Conservation (phyloP, 1,140 invertebrate genomes). For the Diachasma alloeum region DNA sequence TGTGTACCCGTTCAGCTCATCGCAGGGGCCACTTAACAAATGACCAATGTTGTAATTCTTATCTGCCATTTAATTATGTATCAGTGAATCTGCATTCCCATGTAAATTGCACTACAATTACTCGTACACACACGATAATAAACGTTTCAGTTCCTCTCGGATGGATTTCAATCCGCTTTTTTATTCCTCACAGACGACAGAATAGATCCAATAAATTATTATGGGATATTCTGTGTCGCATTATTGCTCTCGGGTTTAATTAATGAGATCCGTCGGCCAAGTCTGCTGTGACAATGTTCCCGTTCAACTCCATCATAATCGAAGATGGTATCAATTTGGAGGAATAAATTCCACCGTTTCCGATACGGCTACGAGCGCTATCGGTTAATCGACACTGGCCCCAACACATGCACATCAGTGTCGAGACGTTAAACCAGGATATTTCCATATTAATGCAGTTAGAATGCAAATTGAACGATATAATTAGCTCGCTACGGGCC, state of each 20-base stretch:
- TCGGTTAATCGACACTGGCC: background rate
- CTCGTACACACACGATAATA: background rate
- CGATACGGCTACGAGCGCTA: background rate
- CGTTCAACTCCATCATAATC: background rate
- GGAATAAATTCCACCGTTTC: background rate
- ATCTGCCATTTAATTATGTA: background rate
- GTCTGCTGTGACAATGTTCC: background rate
- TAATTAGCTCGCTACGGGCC: background rate
- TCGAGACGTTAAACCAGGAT: background rate
- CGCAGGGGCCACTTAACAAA: background rate
- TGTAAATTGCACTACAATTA: constrained; percentile 10
- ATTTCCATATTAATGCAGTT: background rate
- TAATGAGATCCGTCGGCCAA: background rate
- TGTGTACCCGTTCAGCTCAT: background rate
- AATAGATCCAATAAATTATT: background rate
- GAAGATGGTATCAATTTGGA: constrained; percentile 6
- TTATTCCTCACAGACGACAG: background rate
- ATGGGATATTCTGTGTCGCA: background rate
- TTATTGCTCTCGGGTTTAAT: background rate
- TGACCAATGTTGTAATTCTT: background rate
- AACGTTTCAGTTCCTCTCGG: background rate
- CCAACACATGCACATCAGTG: background rate
- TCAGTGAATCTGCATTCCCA: constrained; percentile 3
- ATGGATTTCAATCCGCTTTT: background rate
- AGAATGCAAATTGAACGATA: background rate